Conservation (phyloP, 2,888 invertebrate genomes). For the Pheosia gnoma region DNA sequence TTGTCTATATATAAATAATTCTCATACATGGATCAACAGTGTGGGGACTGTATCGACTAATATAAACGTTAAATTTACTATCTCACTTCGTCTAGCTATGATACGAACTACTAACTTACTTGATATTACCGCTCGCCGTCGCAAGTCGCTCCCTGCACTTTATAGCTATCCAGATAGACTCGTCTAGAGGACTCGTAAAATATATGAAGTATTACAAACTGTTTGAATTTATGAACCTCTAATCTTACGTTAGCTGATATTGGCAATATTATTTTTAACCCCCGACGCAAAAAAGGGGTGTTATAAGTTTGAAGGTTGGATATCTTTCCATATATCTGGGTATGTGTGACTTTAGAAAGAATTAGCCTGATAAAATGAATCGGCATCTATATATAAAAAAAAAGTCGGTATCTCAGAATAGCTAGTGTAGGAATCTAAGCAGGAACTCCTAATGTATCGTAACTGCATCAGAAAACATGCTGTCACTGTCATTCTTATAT, state of each 20-base stretch:
- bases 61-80: slow-evolving; percentile 45
- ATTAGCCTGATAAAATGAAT: no score
- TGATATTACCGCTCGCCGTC: slow-evolving; percentile 44
- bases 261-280: slow-evolving; percentile 24
- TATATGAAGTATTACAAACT: slow-evolving; percentile 45
- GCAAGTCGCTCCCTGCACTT: slow-evolving; percentile 46
- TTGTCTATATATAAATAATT: slow-evolving; percentile 22
- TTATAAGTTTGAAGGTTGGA: no score
- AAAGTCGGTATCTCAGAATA: no score
- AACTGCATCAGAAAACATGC: no score
- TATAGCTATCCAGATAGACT: slow-evolving; percentile 54
- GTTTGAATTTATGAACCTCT: slow-evolving; percentile 38
- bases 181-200: slow-evolving; percentile 45
- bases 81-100: slow-evolving; percentile 31
- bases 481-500: no score
- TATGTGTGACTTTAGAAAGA: no score
- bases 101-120: slow-evolving; percentile 46
- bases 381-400: no score
- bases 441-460: no score
- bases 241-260: slow-evolving; percentile 44
- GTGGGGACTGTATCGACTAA: slow-evolving; percentile 25
- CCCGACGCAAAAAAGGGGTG: no score
- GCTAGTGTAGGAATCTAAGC: no score
- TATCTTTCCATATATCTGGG: no score
- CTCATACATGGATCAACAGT: slow-evolving; percentile 11